Evolutionary conservation across 2,113 vertebrate genomes (phyloP).

Genomic region (Chunga burmeisteri): DNA sequence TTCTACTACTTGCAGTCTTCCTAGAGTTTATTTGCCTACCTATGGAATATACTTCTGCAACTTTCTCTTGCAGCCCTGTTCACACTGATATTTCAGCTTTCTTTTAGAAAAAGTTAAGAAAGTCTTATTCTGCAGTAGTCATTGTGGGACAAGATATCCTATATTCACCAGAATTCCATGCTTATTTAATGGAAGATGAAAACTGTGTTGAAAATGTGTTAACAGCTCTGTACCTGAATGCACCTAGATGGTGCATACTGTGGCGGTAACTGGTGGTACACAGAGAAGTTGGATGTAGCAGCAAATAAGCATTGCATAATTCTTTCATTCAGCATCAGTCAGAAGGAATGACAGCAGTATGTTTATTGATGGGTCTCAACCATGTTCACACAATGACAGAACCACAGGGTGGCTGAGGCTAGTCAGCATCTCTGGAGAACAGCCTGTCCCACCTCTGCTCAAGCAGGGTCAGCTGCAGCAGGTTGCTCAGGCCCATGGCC

Average conservation of each 20-base stretch:
- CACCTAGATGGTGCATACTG: rapidly evolving
- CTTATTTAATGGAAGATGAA: background rate
- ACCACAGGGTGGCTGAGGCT: background rate
- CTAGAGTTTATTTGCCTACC: background rate
- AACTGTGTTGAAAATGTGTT: background rate
- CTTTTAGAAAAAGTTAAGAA: background rate
- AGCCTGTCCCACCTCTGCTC: background rate
- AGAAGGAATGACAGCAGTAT: background rate
- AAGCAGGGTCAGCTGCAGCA: background rate
- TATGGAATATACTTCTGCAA: background rate
- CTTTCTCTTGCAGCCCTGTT: background rate
- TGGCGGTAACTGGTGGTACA: background rate
- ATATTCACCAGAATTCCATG: background rate
- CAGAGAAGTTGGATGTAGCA: background rate
- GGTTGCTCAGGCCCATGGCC: too few relatives aligned
- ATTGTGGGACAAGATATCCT: background rate
- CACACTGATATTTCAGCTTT: background rate
- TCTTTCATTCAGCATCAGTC: background rate
- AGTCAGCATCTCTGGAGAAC: background rate
- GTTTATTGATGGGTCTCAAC: background rate
- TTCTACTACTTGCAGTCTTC: background rate
- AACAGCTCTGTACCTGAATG: background rate
- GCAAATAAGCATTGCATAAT: background rate
- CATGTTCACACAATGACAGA: background rate
- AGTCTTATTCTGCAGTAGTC: background rate